Base-by-base conservation (phyloP, 2,113 vertebrate species). In the Ploceus nigricollis region DNA sequence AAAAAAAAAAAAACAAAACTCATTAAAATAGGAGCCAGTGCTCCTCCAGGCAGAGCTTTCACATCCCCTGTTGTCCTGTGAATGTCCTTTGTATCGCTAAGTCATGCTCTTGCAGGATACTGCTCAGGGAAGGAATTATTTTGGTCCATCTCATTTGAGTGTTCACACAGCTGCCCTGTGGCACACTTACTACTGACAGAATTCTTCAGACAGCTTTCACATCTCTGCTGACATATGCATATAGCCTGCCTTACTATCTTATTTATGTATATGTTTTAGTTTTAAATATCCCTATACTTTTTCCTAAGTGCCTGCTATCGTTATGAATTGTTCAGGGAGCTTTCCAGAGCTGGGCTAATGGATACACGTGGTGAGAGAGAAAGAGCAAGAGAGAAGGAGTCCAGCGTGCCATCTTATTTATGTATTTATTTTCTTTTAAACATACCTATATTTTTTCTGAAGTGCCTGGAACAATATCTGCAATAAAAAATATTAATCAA, bases 401-500 rank as follows among this genome's bases (percentile, higher is more conserved):
- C 51, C 56, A 81, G 56, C 7, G 3, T 45, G 8, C 51, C 53
- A 33, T 51, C 50, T 73, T 91, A 91, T 95, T 93, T 96, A 91
- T 91, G 84, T 88, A 93, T 91, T 88, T 95, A 48, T 92, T 95
- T 96, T 56, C 82, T 93, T 95, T 77, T 81, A 90, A 93, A 75
- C 31, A 53, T 78, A 37, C 47, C 54, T 75, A 42, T 89, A 77
- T 88, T 93, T 96, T 94, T 51, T 14, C 75, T 2, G 21, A 81
- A 94, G 79, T 95, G 60, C 85, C 39, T 60, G 64, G 71, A 89
- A 93, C 76, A 90, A 92, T 92, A 87, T 56, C 63, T 56, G 79
- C 85, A 93, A 86, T 92, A 94, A 93, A 92, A 40, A 82, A 72
- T 85, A 94, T 86, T 96, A 90, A 95, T 95, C 94, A 95, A 92